Evolutionary conservation across 2,797 vertebrate species (phyloP).

Genomic region (Melanotaenia nigrans): DNA sequence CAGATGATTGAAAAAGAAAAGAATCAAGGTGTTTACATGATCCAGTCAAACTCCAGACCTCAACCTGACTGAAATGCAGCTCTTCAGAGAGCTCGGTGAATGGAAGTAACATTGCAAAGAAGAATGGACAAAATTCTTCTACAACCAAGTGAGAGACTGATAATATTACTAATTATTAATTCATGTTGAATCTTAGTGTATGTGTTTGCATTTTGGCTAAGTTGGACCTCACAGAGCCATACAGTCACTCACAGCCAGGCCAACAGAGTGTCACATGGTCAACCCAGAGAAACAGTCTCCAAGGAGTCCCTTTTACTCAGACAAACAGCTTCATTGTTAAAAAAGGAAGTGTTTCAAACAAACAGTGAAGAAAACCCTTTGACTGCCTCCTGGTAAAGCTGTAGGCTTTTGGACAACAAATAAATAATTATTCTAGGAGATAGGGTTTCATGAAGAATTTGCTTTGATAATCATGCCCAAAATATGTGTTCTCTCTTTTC

Average conservation of each 20-base stretch:
- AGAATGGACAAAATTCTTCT: too few relatives aligned
- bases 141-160: too few relatives aligned
- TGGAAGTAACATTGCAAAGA: too few relatives aligned
- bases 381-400: not conserved
- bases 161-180: too few relatives aligned
- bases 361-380: not conserved
- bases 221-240: not conserved
- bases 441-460: not conserved
- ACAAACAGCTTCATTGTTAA: conserved; percentile 1
- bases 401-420: not conserved
- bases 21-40: too few relatives aligned
- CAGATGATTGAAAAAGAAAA: not conserved
- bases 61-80: too few relatives aligned
- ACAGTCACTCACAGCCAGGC: not conserved
- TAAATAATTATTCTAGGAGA: not conserved
- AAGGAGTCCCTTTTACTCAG: not conserved
- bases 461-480: too few relatives aligned
- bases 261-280: not conserved
- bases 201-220: not conserved
- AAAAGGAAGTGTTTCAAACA: not conserved
- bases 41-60: too few relatives aligned
- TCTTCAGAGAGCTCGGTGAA: too few relatives aligned
- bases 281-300: not conserved
- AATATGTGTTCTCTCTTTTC: not conserved
- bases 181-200: too few relatives aligned